These are phyloP conservation scores for Sphaeramia orbicularis DNA, from an alignment of 2,797 vertebrate species.

Conservation along the genomic window DNA sequence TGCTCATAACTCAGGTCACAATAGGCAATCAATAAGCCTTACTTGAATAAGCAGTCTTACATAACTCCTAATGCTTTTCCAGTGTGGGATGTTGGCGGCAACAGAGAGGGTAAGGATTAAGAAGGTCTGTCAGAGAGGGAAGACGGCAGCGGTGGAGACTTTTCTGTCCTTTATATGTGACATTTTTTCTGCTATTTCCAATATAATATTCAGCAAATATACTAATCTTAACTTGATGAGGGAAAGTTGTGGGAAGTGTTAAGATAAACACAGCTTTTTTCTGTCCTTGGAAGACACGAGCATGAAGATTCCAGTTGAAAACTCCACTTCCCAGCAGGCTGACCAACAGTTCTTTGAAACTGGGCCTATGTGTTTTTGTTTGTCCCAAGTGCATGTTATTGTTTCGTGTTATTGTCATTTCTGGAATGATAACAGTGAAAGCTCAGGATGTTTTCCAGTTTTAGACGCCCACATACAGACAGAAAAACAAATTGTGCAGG, in stretches of 20 bases:
- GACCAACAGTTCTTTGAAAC: slow-evolving; percentile 63
- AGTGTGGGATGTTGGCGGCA: slow-evolving; percentile 8
- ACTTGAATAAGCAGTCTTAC: slow-evolving; percentile 56
- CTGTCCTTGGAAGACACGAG: neutral
- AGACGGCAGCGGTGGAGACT: neutral
- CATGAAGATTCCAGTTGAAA: slow-evolving; percentile 2
- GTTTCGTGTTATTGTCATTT: slow-evolving; percentile 76
- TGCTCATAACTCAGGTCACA: slow-evolving; percentile 50
- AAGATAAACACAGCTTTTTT: no score
- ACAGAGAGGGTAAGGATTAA: slow-evolving; percentile 20
- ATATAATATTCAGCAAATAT: neutral
- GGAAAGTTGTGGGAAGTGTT: neutral
- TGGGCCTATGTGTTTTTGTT: slow-evolving; percentile 64
- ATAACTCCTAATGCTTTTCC: slow-evolving; percentile 48
- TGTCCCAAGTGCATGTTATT: slow-evolving; percentile 69
- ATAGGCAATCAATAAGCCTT: slow-evolving; percentile 40
- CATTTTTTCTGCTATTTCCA: neutral
- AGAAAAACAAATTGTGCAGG: slow-evolving; percentile 60
- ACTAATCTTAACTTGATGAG: neutral
- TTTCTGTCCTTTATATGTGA: neutral
- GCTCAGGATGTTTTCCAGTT: slow-evolving; percentile 56
- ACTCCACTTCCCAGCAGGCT: slow-evolving; percentile 29
- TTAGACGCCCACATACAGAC: slow-evolving; percentile 53
- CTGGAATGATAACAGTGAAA: slow-evolving; percentile 78
- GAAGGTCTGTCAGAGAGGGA: slow-evolving; percentile 20